Conservation (phyloP, 1,140 invertebrate species). For the Drosophila serrata region DNA sequence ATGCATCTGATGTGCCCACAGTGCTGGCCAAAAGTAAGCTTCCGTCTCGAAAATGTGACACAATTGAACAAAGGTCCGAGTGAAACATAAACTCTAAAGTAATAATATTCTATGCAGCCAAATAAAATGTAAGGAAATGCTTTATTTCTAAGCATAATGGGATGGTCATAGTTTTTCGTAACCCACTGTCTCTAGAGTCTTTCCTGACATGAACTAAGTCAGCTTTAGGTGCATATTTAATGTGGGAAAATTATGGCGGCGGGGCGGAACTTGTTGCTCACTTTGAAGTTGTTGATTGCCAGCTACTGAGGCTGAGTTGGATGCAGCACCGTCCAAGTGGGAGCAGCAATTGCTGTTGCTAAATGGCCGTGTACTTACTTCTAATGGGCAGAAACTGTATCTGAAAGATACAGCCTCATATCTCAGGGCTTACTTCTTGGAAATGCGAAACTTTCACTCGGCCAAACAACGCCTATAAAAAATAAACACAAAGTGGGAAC, state of each 20-base stretch:
- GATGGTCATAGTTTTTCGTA: neutral
- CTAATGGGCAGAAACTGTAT: conserved; percentile 55
- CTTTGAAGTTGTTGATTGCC: conserved; percentile 64
- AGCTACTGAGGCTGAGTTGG: conserved; percentile 18
- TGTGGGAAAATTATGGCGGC: conserved; percentile 70
- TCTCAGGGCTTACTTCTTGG: conserved; percentile 54
- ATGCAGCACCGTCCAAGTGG: conserved; percentile 10
- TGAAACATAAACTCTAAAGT: neutral
- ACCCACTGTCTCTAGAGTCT: conserved; percentile 13
- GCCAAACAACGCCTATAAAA: conserved; percentile 70
- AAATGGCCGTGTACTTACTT: conserved; percentile 57
- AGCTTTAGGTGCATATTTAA: conserved; percentile 65
- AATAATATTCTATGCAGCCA: neutral
- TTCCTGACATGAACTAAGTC: conserved; percentile 24
- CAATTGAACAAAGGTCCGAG: neutral
- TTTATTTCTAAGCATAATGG: neutral
- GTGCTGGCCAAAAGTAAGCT: neutral
- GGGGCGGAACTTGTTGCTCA: conserved; percentile 44
- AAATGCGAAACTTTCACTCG: conserved; percentile 73
- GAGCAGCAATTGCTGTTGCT: conserved; percentile 16
- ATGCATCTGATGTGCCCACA: conserved; percentile 42
- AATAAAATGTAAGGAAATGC: neutral
- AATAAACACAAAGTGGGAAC: conserved; percentile 15
- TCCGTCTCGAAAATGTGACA: neutral
- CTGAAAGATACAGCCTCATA: conserved; percentile 22